Base-by-base conservation (phyloP, 2,113 vertebrate species). In the Holacanthus passer region DNA sequence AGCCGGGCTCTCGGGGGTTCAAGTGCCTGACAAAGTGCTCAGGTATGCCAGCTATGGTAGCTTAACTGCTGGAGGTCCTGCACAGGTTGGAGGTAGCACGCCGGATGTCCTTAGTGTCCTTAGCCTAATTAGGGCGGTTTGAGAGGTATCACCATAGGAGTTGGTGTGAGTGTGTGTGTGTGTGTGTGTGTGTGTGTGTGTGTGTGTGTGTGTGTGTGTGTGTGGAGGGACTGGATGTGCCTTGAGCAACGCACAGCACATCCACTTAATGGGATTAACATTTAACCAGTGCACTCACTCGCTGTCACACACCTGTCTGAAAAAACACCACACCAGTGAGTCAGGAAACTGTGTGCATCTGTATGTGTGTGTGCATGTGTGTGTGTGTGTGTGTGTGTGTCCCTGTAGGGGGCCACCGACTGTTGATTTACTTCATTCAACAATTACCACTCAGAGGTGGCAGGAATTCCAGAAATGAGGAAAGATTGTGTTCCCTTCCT, bases 71-170 rank as follows among this genome's bases (percentile, higher is more conserved):
- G 89, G 91, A 89, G 86, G 88, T 90, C 89, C 66, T 50, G 60
- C 22, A 48, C 81, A 89, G 90, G 82, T 86, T 85, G 83, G 68
- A 86, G 85, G 88, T 83, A 88, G 66, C 77, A 20, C 27, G 9
- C 74, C 73, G 83, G 86, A 88, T 89, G 84, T 75, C 77, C 85
- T 88, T 69, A 89, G 79, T 77, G 73, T 89, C 88, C 73, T 75
- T 24, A 50, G 73, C 95, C 96, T 96, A 95, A 97, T 96, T 92
- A 94, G 84, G 89, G 81, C 73, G n/a, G 80, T 86, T 79, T 84
- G 86, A 85, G 64, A 69, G 67, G 75, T 73, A 78, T 87, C 75
- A 70, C 81, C 37, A 35, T 71, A 79, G 85, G 81, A 64, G 75
- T 70, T 77, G 53, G 19, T 70, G 70, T 73, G 75, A 55, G 41